A percentile compares a stretch with the other conserved stretches of the same genome.
Evolutionary conservation across 2,797 vertebrate species (phyloP).

Genomic region (Propithecus deckenii): DNA sequence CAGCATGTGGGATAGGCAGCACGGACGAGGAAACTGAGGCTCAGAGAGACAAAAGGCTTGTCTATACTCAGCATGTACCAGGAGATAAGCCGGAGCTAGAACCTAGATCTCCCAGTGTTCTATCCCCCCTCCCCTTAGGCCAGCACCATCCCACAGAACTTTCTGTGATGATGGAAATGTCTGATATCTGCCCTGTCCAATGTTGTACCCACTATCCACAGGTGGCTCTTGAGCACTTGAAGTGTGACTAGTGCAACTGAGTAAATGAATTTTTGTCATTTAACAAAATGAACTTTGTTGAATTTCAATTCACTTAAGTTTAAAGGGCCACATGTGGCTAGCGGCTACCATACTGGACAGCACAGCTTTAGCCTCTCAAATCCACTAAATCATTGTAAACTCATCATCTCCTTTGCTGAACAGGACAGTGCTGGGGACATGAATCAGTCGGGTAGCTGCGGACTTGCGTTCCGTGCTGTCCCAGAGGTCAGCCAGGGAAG

Average conservation of each 20-base stretch:
- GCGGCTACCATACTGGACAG: neutral
- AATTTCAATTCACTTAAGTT: neutral
- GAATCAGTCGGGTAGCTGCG: neutral
- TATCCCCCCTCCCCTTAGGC: neutral
- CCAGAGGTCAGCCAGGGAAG: neutral
- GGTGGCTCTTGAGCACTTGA: neutral
- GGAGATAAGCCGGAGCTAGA: neutral
- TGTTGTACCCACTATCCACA: no score
- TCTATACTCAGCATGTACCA: neutral
- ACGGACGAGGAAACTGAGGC: neutral
- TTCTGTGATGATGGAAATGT: neutral
- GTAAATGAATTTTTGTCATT: neutral
- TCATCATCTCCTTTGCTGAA: neutral
- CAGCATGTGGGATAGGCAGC: neutral
- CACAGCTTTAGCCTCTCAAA: neutral
- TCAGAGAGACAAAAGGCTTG: neutral
- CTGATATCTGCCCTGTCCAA: neutral
- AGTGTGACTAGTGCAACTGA: neutral
- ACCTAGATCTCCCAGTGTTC: neutral
- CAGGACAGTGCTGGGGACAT: neutral
- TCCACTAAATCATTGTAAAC: neutral
- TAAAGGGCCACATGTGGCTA: neutral
- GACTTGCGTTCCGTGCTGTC: neutral
- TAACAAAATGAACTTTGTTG: neutral
- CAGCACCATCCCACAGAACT: neutral